Evolutionary conservation across 1,140 invertebrate species (phyloP), one percentile per base, ranked within the genome.

Genomic region (Zaprionus ornatus): DNA sequence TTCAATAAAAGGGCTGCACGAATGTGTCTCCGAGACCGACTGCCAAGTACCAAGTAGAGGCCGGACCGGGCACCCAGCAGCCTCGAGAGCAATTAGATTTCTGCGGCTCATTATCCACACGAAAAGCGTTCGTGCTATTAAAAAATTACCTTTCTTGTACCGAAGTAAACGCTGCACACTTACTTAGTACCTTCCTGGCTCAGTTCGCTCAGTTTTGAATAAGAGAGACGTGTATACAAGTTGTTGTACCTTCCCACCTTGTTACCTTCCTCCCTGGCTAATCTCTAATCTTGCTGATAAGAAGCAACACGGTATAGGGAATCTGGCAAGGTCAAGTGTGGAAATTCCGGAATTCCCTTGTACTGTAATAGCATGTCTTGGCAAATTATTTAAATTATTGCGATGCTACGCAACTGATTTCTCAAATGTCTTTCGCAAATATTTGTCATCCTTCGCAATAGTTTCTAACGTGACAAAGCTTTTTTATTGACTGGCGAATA

Each of bases 81-180:
- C 25, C 17, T 54, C 25, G 12, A 35, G 57, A 63, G 73, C 67
- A 75, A 75, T 75, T 75, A 75, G 59, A 75, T 59, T 63, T 63
- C 66, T 54, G 73, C 67, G 66, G 40, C 67, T 75, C 66, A 70
- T 70, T 70, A 75, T 64, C 59, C 73, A 70, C 73, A 75, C 73
- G 66, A 75, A 70, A 74, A 70, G 66, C 50, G 55, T 68, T 74
- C 56, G 56, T 74, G 71, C 56, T 61, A 56, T 60, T 60, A 67
- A 60, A 60, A 68, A 68, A 74, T 74, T 74, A 74, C 59, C 55
- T 69, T 48, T 62, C 50, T 27, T 65, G 37, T 25, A 27, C 37
- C 23, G 35, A 40, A 52, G 68, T 64, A 70, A 70, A 70, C 48
- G 59, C 35, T 63, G 42, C 42, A 63, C 60, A 63, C 25, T 62